These are phyloP conservation scores for Tangara arthus DNA, from an alignment of 2,797 vertebrate species.

Conservation along the genomic window DNA sequence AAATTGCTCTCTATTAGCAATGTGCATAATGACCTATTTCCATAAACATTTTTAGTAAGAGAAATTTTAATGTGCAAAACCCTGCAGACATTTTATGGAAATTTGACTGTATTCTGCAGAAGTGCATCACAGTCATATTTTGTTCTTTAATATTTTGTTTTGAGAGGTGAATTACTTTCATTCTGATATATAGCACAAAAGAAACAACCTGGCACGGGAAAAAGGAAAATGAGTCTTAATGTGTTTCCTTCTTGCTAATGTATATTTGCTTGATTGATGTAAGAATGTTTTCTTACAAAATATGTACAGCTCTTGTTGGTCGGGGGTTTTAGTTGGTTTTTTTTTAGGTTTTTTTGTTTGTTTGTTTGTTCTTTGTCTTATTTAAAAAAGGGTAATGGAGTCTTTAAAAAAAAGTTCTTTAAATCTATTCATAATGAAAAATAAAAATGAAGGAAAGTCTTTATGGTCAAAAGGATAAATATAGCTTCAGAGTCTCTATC, in stretches of 20 bases:
- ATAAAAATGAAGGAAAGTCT: background rate
- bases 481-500: background rate
- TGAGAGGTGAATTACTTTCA: constrained; percentile 64
- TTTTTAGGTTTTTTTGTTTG: background rate
- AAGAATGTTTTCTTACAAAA: background rate
- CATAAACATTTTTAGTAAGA: constrained; percentile 70
- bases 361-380: background rate
- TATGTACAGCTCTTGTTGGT: background rate
- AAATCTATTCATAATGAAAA: background rate
- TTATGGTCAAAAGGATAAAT: background rate
- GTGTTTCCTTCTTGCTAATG: constrained; percentile 42
- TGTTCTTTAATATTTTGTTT: constrained; percentile 68
- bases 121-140: constrained; percentile 57
- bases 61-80: constrained; percentile 73
- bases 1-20: constrained; percentile 71
- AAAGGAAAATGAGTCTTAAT: constrained; percentile 54
- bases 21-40: constrained; percentile 74
- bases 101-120: constrained; percentile 56
- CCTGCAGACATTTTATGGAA: constrained; percentile 75
- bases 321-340: background rate
- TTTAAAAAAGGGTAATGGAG: background rate
- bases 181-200: constrained; percentile 48
- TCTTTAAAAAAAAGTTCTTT: background rate
- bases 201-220: constrained; percentile 22
- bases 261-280: constrained; percentile 22